These are phyloP conservation scores for Steatornis caripensis DNA, from an alignment of 2,113 vertebrate genomes.

Conservation along the genomic window DNA sequence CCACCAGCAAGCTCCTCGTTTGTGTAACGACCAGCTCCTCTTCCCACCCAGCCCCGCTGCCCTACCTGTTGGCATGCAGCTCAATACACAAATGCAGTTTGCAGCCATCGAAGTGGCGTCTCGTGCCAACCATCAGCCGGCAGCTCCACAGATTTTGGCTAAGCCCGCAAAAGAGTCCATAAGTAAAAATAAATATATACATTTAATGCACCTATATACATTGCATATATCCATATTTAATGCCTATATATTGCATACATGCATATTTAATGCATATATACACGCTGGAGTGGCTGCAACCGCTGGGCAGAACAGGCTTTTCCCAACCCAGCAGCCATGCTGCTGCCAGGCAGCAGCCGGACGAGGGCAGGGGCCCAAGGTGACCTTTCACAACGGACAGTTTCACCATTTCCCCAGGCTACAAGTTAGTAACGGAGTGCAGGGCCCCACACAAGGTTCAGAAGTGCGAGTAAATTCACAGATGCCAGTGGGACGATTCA, in stretches of 20 bases:
- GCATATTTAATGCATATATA: background rate
- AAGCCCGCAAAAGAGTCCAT: background rate
- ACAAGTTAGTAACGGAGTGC: background rate
- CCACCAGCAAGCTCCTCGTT: rapidly evolving
- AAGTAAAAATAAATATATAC: background rate
- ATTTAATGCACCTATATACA: background rate
- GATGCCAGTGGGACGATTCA: too few relatives aligned
- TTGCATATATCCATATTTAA: background rate
- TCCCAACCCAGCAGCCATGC: background rate
- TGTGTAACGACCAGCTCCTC: background rate
- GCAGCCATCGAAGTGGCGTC: rapidly evolving
- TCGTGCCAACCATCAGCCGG: background rate
- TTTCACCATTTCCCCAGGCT: background rate
- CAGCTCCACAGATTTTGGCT: background rate
- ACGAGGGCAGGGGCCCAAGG: background rate
- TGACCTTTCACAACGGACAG: background rate
- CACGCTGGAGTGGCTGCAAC: background rate
- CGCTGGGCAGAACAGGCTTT: background rate
- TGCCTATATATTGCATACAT: background rate
- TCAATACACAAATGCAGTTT: background rate
- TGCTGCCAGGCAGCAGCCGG: background rate
- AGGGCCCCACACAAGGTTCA: too few relatives aligned
- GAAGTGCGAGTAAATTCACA: too few relatives aligned
- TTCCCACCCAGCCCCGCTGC: background rate
- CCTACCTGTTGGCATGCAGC: rapidly evolving